Conservation (phyloP, 1,140 invertebrate species). For the Hycleus cichorii region DNA sequence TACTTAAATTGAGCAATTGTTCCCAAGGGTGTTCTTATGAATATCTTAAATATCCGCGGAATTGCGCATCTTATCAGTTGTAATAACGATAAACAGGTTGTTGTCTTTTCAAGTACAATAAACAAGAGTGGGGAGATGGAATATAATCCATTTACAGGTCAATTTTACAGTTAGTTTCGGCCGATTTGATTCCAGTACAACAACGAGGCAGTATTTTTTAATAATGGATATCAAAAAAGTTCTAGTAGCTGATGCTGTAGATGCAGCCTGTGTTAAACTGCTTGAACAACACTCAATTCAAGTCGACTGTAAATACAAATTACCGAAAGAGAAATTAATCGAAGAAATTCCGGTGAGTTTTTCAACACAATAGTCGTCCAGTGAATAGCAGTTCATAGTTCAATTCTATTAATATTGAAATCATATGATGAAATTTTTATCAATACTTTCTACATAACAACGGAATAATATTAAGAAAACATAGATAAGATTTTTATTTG, state of each 20-base stretch:
- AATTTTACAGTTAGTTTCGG: no score
- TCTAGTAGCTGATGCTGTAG: conserved; percentile 88
- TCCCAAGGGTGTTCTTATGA: no score
- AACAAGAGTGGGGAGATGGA: conserved; percentile 9
- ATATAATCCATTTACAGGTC: not conserved
- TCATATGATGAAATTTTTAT: not conserved
- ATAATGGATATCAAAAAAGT: conserved; percentile 59
- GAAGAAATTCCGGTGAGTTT: conserved; percentile 72
- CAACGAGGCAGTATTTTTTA: not conserved
- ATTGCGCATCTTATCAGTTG: not conserved
- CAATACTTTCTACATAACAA: not conserved
- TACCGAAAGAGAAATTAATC: conserved; percentile 75
- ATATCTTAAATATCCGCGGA: not conserved
- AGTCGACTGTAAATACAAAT: conserved; percentile 74
- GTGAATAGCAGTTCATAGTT: no score
- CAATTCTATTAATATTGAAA: not conserved
- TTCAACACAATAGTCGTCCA: no score
- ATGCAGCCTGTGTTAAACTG: conserved; percentile 73
- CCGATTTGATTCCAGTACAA: not conserved
- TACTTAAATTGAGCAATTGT: no score
- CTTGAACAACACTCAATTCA: conserved; percentile 69
- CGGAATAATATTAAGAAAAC: not conserved
- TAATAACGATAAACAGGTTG: conserved; percentile 5
- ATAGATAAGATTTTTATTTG: not conserved
- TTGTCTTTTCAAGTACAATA: conserved; percentile 1